Conservation (phyloP, 2,888 invertebrate species). For the Amiota minor region DNA sequence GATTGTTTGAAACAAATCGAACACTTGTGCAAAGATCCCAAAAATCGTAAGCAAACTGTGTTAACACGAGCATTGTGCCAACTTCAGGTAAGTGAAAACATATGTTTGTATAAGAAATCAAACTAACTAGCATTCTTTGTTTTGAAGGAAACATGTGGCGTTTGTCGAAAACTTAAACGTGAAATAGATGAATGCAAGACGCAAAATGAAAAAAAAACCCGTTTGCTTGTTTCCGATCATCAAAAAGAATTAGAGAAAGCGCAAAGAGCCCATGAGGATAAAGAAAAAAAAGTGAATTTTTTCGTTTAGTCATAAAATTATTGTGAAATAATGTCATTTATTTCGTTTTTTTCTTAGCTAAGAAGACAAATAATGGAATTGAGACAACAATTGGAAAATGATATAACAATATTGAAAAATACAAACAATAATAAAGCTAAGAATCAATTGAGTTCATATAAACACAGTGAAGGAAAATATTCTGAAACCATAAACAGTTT, state of each 20-base stretch:
- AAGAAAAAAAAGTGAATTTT: constrained; percentile 2
- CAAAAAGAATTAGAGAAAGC: constrained; percentile 31
- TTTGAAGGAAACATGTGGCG: neutral
- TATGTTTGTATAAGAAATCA: too few species aligned
- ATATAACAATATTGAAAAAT: too few species aligned
- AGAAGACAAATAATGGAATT: too few species aligned
- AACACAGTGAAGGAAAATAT: too few species aligned
- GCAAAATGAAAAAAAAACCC: constrained; percentile 34
- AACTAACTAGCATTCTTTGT: neutral
- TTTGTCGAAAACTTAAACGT: constrained; percentile 33
- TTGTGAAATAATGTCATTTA: too few species aligned
- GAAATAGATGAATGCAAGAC: constrained; percentile 38
- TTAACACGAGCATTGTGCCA: neutral
- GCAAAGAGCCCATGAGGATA: constrained; percentile 21
- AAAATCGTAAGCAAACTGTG: neutral
- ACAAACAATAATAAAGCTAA: too few species aligned
- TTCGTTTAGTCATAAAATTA: too few species aligned
- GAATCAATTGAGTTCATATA: too few species aligned
- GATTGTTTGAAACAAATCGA: constrained; percentile 3
- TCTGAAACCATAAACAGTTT: too few species aligned
- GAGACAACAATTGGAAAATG: too few species aligned
- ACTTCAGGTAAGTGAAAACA: neutral
- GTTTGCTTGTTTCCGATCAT: constrained; percentile 29
- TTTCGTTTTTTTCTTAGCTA: too few species aligned
- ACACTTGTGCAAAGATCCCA: constrained; percentile 5